Percentiles rank a stretch among this genome's conserved stretches.
Conservation (phyloP, 1,140 invertebrate genomes). For the Sipha flava region DNA sequence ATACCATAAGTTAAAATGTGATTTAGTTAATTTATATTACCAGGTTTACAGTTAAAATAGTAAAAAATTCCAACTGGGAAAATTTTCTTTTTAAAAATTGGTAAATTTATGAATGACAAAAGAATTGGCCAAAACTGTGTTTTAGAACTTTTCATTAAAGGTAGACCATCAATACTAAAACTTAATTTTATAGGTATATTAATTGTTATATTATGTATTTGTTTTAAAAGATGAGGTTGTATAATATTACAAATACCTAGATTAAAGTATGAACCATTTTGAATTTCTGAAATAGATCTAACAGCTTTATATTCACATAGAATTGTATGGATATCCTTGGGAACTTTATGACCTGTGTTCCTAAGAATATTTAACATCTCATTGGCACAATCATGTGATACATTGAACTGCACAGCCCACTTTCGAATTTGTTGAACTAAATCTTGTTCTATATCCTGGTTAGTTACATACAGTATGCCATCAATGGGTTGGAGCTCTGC, state of each 20-base stretch:
- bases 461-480: no score
- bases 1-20: background rate
- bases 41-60: background rate
- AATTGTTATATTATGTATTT: background rate
- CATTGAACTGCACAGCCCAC: background rate
- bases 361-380: background rate
- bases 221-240: background rate
- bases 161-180: background rate
- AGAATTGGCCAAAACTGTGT: background rate
- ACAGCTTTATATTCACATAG: background rate
- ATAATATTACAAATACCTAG: background rate
- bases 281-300: constrained; percentile 50
- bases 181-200: background rate
- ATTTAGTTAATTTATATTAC: background rate
- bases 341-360: background rate
- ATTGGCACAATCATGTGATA: background rate
- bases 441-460: no score
- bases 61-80: background rate
- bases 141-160: background rate
- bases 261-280: background rate
- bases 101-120: background rate
- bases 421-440: no score
- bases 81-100: background rate
- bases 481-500: no score
- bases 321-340: background rate